Evolutionary conservation across 2,888 invertebrate species (phyloP).

Genomic region (Tinea trinotella): DNA sequence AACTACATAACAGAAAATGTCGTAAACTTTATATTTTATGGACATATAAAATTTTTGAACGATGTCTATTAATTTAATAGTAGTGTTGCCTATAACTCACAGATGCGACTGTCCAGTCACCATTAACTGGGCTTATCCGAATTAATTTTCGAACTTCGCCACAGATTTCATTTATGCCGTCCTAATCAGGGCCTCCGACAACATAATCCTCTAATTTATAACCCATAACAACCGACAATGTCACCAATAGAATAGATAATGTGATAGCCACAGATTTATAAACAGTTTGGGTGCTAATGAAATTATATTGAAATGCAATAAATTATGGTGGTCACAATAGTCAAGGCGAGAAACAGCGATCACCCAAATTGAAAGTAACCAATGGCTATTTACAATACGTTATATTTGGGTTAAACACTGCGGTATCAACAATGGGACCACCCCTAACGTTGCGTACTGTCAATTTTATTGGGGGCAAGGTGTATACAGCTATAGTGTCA

Average conservation of each 20-base stretch:
- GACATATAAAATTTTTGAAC: slow-evolving; percentile 1
- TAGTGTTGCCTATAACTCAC: background rate
- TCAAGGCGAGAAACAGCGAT: slow-evolving; percentile 39
- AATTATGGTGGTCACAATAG: slow-evolving; percentile 47
- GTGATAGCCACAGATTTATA: slow-evolving; percentile 49
- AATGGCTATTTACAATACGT: slow-evolving; percentile 38
- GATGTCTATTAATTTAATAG: slow-evolving; percentile 9
- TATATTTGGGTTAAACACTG: slow-evolving; percentile 50
- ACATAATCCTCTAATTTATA: slow-evolving; percentile 68
- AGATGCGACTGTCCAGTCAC: slow-evolving; percentile 26
- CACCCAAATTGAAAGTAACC: slow-evolving; percentile 24
- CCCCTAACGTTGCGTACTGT: slow-evolving; percentile 45
- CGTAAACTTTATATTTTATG: background rate
- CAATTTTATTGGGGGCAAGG: slow-evolving; percentile 32
- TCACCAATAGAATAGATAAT: slow-evolving; percentile 26
- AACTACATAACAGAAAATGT: background rate
- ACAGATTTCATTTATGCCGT: slow-evolving; percentile 52
- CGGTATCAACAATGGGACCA: slow-evolving; percentile 45
- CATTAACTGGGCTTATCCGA: slow-evolving; percentile 59
- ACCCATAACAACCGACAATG: slow-evolving; percentile 53
- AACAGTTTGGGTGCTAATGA: slow-evolving; percentile 58
- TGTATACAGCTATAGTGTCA: slow-evolving; percentile 22
- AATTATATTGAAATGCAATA: slow-evolving; percentile 63
- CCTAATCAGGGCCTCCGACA: slow-evolving; percentile 62
- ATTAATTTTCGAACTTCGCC: slow-evolving; percentile 64